Conservation (phyloP, 2,888 invertebrate species). For the Pollenia angustigena region DNA sequence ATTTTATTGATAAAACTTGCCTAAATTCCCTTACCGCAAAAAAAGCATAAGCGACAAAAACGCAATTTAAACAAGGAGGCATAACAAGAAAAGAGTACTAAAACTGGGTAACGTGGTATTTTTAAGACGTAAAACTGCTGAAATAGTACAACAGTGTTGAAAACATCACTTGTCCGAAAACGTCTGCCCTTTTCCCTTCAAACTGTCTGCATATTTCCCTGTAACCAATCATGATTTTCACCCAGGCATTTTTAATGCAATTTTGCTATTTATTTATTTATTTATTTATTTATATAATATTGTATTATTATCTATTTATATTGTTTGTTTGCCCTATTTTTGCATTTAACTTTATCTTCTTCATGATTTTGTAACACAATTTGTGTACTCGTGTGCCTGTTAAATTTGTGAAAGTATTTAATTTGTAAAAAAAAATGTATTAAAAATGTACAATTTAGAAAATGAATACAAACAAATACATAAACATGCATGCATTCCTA, state of each 20-base stretch:
- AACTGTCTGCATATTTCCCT: background rate
- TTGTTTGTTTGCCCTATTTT: constrained; percentile 27
- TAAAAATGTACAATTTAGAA: constrained; percentile 41
- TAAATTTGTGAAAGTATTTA: constrained; percentile 59
- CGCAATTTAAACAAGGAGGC: too few species aligned
- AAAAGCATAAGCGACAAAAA: too few species aligned
- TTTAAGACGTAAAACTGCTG: too few species aligned
- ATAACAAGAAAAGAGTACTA: too few species aligned
- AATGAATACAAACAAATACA: constrained; percentile 7
- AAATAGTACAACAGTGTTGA: background rate
- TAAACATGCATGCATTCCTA: constrained; percentile 14
- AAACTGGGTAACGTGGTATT: too few species aligned
- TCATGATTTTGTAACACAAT: constrained; percentile 4
- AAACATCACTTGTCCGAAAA: background rate
- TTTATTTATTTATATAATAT: constrained; percentile 12
- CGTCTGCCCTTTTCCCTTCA: background rate
- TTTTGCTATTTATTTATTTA: constrained; percentile 6
- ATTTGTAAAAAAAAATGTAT: constrained; percentile 42
- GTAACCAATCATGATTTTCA: background rate
- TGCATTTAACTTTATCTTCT: background rate
- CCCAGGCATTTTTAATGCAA: background rate
- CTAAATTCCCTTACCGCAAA: too few species aligned
- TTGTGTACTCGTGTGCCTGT: background rate
- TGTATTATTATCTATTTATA: constrained; percentile 9
- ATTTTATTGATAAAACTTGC: too few species aligned